Evolutionary conservation across 2,113 vertebrate genomes (phyloP).

Genomic region (Spermophilus dauricus): DNA sequence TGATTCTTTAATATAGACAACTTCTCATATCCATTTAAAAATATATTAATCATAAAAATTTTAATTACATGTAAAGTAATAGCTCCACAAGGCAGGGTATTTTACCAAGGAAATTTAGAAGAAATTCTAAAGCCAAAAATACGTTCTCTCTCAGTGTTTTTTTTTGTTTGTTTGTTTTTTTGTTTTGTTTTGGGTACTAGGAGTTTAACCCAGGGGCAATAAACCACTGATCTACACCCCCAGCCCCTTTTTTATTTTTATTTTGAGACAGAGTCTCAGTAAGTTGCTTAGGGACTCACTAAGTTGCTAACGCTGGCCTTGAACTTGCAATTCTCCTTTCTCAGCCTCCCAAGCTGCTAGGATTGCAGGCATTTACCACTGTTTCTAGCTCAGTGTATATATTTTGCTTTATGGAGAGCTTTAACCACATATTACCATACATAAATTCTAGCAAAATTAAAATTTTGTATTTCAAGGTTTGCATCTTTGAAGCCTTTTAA

Average conservation of each 20-base stretch:
- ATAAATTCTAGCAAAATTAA: neutral
- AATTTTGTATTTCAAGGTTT: slow-evolving; percentile 26
- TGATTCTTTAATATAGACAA: slow-evolving; percentile 43
- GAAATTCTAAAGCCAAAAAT: slow-evolving; percentile 35
- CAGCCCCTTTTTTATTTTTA: no score
- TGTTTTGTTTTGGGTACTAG: no score
- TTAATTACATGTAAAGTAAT: slow-evolving; percentile 49
- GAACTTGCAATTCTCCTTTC: no score
- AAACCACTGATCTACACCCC: no score
- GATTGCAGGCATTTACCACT: no score
- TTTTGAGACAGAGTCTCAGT: no score
- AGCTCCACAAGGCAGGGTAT: neutral
- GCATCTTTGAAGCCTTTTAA: slow-evolving; percentile 42
- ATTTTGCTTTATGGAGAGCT: slow-evolving; percentile 36
- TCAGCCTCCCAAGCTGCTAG: no score
- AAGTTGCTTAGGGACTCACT: no score
- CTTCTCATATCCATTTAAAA: slow-evolving; percentile 21
- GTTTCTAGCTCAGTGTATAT: neutral
- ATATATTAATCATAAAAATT: slow-evolving; percentile 45
- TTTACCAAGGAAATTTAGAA: slow-evolving; percentile 57
- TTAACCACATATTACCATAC: neutral
- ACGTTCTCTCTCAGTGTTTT: neutral
- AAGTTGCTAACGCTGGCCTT: no score
- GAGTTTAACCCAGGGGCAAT: no score
- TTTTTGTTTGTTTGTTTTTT: no score